These are phyloP conservation scores for Clostera curtula DNA, from an alignment of 2,888 invertebrate genomes.

Conservation along the genomic window DNA sequence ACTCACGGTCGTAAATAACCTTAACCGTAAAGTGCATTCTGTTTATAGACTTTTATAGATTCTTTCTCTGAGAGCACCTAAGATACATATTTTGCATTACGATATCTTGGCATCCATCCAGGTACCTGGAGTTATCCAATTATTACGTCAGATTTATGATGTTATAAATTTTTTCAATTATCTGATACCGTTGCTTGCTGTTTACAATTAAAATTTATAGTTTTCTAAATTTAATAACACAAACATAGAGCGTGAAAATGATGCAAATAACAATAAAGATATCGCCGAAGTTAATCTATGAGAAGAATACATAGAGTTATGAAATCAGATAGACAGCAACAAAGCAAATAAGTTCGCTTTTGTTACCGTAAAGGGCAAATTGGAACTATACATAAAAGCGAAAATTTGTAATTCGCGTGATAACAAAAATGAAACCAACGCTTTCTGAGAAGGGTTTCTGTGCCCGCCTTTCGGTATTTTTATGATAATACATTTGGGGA, in stretches of 20 bases:
- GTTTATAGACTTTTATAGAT: conserved; percentile 10
- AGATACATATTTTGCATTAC: conserved; percentile 9
- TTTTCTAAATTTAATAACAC: too few species aligned
- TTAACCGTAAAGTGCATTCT: conserved; percentile 13
- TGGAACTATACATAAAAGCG: neutral
- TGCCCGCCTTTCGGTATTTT: too few species aligned
- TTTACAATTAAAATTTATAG: conserved; percentile 12
- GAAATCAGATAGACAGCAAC: conserved; percentile 5
- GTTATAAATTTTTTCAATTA: conserved; percentile 15
- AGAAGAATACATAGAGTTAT: conserved; percentile 1
- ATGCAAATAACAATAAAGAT: conserved; percentile 9
- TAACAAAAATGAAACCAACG: conserved; percentile 6
- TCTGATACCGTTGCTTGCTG: conserved; percentile 8
- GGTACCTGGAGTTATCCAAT: conserved; percentile 15
- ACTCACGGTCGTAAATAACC: conserved; percentile 16
- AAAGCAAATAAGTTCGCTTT: conserved; percentile 7
- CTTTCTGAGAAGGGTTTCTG: too few species aligned
- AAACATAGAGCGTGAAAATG: too few species aligned
- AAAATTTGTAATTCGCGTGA: conserved; percentile 3
- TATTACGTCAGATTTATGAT: conserved; percentile 18
- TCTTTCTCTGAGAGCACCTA: conserved; percentile 2
- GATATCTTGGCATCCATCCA: conserved; percentile 13
- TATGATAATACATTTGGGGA: too few species aligned
- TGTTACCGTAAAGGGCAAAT: conserved; percentile 2
- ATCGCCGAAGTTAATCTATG: neutral